Evolutionary conservation across 2,113 vertebrate species (phyloP).

Genomic region (Malurus cyaneus): DNA sequence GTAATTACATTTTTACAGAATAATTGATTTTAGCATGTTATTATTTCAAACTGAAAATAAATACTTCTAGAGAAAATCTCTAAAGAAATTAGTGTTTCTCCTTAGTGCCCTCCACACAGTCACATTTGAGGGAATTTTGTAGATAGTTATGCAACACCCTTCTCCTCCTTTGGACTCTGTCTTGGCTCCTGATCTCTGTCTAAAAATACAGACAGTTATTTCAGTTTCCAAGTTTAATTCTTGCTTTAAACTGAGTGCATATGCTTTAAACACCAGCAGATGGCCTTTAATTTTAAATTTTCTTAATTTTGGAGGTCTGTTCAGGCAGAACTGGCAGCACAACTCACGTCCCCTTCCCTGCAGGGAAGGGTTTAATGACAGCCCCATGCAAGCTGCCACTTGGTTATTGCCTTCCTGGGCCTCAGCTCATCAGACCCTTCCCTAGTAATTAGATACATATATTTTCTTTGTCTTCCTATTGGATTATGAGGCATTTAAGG

Average conservation of each 20-base stretch:
- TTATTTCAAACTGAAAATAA: not conserved
- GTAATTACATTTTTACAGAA: not conserved
- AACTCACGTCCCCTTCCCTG: rapidly evolving
- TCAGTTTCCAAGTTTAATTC: not conserved
- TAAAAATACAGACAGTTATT: not conserved
- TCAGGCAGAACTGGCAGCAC: not conserved
- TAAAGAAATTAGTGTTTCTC: not conserved
- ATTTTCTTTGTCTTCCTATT: not conserved
- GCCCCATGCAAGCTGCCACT: not conserved
- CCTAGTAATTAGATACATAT: not conserved
- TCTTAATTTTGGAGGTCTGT: not conserved
- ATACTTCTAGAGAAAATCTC: not conserved
- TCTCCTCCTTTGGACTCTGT: not conserved
- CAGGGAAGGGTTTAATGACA: not conserved
- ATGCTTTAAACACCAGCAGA: not conserved
- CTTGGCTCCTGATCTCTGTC: not conserved
- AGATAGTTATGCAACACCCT: not conserved
- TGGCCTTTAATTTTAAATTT: constrained; percentile 1
- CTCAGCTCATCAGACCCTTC: not conserved
- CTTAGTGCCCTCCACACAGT: not conserved
- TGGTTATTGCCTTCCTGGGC: constrained; percentile 13
- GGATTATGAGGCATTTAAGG: constrained; percentile 17
- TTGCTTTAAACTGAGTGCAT: not conserved
- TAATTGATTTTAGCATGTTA: not conserved
- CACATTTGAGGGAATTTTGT: not conserved